Evolutionary conservation across 1,140 invertebrate species (phyloP), one percentile per base, ranked within the genome.

Genomic region (Tetramorium parvispinum): DNA sequence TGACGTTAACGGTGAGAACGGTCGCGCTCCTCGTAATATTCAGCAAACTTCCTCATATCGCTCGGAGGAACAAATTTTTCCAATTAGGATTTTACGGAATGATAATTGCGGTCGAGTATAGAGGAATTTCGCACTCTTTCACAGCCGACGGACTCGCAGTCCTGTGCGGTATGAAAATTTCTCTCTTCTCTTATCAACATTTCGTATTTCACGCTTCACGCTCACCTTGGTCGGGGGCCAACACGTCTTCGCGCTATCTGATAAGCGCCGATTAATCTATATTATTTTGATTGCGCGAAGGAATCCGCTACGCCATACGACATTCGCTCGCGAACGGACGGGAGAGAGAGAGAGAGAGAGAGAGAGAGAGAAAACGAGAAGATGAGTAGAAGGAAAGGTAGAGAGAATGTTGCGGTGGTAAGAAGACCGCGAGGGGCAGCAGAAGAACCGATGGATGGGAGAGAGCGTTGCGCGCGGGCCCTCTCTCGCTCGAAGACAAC

Each of bases 401-500:
- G 43, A 51, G 77, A 59, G 53, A 68, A 85, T 65, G 24, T 24
- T 53, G 70, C 46, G 55, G 53, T 40, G 87, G 66, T 43, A 51
- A 37, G 32, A 51, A 53, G 70, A 21, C 73, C 53, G 59, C 57
- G 59, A 49, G 79, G 55, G 79, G 78, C 71, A 85, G 21, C 66
- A 53, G 87, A 82, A 32, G 76, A 73, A 59, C 53, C 53, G 68
- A 83, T 61, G 79, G 53, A 75, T 46, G 79, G 70, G 71, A 71
- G 87, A 83, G 85, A 61, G 49, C 77, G 77, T 32, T 32, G 24
- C 32, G 75, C 27, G 70, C 71, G 75, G 61, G n/a, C 77, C 61
- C 49, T 61, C 37, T 55, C 85, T 32, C 49, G 55, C n/a, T 85
- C 86, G 91, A 91, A 92, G 89, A 93, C 89, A 92, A 89, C 89